A percentile compares a stretch with the other conserved stretches of the same genome.
Conservation (phyloP, 2,113 vertebrate genomes). For the Ardeotis arabs region DNA sequence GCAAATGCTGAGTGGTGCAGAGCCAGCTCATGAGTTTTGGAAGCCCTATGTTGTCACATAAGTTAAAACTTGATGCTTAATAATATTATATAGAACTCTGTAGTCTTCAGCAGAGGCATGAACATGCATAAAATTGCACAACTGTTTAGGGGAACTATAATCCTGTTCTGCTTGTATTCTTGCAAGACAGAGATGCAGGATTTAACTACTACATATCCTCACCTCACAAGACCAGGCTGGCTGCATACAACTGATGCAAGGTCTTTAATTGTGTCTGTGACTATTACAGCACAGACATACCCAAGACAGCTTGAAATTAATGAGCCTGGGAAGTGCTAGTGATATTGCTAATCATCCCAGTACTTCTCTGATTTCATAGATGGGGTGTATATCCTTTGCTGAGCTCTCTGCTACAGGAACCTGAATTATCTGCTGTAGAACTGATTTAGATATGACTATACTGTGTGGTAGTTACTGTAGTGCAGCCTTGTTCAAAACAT, state of each 20-base stretch:
- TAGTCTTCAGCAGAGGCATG: background rate
- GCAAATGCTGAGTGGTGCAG: background rate
- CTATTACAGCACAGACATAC: background rate
- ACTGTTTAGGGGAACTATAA: background rate
- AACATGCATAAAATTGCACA: background rate
- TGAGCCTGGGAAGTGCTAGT: background rate
- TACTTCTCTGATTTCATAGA: background rate
- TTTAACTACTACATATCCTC: background rate
- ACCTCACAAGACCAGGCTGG: background rate
- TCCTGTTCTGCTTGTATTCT: background rate
- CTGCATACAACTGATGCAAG: background rate
- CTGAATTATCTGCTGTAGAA: background rate
- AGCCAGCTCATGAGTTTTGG: background rate
- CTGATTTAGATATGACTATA: background rate
- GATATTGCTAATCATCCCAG: background rate
- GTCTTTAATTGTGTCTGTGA: background rate
- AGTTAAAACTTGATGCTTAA: background rate
- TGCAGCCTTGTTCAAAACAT: background rate
- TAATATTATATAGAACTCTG: background rate
- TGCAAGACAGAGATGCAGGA: background rate
- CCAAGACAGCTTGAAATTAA: background rate
- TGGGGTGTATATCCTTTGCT: background rate
- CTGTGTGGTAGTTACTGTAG: background rate
- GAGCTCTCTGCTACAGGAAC: background rate
- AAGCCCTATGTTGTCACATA: background rate